Evolutionary conservation across 2,797 vertebrate genomes (phyloP), one percentile per base, ranked within the genome.

Genomic region (Danio tinwini): DNA sequence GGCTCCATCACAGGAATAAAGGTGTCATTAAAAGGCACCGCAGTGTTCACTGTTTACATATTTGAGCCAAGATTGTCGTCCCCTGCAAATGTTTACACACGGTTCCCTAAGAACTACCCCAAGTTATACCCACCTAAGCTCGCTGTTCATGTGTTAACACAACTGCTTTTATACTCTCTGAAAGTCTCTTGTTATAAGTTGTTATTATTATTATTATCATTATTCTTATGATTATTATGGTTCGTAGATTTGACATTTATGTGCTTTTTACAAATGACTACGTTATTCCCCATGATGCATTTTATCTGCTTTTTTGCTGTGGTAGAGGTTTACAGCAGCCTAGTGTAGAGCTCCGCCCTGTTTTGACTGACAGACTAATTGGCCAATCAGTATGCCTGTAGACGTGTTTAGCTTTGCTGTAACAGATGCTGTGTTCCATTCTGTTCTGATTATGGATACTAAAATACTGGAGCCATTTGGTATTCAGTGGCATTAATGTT

Each of bases 131-230:
- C 52, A 59, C 40, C 11, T 74, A 83, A 78, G 73, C 62, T 75
- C 67, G 64, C 72, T 81, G 16, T 63, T 76, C 75, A 77, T 68
- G 72, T 78, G 55, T 84, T 81, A 44, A 87, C 75, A 76, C 87
- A 82, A 81, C 85, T 86, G 85, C 84, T 88, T 85, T 84, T 86
- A 85, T 85, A 83, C 67, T 65, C 65, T 71, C n/a, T 64, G 61
- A 70, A 67, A 49, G 61, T 75, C 13, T 82, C 74, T 79, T 79
- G 74, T 37, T 83, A 73, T 73, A 74, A 45, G 59, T 84, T 76
- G 50, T 81, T 78, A 75, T 83, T 81, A 81, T 83, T 87, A 75
- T 86, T 86, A 74, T 86, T 77, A 71, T 84, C 77, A 83, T 78
- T 85, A 78, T 88, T 78, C 21, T 78, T 81, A 65, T 73, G 45